phyloP scores from a whole-genome alignment of 2,797 vertebrate species.

The Sciurus carolinensis region DNA sequence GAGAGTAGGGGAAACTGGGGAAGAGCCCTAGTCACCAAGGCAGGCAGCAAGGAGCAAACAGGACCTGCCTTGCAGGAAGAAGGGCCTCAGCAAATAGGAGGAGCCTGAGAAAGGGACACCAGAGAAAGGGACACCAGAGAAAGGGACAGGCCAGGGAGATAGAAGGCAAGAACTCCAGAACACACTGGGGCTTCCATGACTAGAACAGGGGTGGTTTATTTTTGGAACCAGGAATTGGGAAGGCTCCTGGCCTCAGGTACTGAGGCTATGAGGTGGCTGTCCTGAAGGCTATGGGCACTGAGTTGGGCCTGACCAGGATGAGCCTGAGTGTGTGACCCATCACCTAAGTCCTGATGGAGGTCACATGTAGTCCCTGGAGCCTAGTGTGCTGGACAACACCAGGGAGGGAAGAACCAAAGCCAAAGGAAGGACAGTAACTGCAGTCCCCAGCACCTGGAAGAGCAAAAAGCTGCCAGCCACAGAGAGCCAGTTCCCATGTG shows the following conservation, averaged over 20 bases:
- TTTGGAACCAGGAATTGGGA: background rate
- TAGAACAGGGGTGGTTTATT: background rate
- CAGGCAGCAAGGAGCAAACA: rapidly evolving
- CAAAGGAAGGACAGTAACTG: background rate
- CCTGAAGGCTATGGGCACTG: background rate
- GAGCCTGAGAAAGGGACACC: background rate
- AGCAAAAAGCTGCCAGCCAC: background rate
- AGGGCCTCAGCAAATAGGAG: background rate
- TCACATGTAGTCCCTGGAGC: background rate
- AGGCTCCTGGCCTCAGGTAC: background rate
- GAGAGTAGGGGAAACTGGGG: background rate
- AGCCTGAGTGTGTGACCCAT: background rate
- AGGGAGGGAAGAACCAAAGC: background rate
- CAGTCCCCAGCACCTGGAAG: background rate
- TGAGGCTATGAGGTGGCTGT: background rate
- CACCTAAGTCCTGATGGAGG: background rate
- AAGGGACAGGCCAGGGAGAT: background rate
- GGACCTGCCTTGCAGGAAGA: background rate
- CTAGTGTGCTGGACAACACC: background rate
- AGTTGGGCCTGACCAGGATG: background rate
- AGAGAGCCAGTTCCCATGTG: background rate
- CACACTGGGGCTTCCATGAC: background rate
- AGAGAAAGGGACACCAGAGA: background rate
- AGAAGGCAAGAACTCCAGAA: background rate
- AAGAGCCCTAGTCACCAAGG: background rate